phyloP scores from a whole-genome alignment of 2,888 invertebrate species.

The Pimpla rufipes region DNA sequence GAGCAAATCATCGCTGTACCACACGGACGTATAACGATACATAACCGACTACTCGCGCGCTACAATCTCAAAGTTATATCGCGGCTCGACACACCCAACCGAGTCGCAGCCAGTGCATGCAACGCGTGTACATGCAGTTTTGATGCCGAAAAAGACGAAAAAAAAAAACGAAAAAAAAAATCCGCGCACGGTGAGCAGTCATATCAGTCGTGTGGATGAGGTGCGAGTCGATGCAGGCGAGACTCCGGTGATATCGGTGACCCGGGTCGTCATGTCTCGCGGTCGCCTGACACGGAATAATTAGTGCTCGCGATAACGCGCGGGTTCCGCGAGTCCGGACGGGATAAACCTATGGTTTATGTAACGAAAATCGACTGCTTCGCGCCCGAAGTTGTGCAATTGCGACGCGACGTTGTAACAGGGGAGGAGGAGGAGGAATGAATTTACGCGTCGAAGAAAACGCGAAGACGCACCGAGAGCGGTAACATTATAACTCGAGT shows the following conservation, averaged over 20 bases:
- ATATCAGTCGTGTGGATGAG: slow-evolving; percentile 12
- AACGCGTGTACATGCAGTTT: slow-evolving; percentile 10
- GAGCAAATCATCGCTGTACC: slow-evolving; percentile 72
- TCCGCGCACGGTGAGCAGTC: not conserved
- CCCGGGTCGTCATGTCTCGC: slow-evolving; percentile 44
- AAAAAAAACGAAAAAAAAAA: slow-evolving; percentile 1
- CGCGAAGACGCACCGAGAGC: not conserved
- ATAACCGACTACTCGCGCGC: slow-evolving; percentile 53
- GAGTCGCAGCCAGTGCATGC: not conserved
- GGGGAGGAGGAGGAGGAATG: not conserved
- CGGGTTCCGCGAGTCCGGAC: slow-evolving; percentile 26
- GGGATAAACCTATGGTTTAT: slow-evolving; percentile 18
- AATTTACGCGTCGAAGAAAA: not conserved
- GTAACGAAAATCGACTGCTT: slow-evolving; percentile 10
- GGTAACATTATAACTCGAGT: not conserved
- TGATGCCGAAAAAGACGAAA: not conserved
- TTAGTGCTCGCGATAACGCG: slow-evolving; percentile 63
- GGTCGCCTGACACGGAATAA: slow-evolving; percentile 60
- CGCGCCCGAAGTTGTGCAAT: not conserved
- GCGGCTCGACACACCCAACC: slow-evolving; percentile 10
- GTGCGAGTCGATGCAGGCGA: slow-evolving; percentile 42
- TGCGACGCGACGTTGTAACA: not conserved
- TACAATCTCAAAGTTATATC: slow-evolving; percentile 6
- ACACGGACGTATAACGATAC: slow-evolving; percentile 75
- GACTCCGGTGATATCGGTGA: slow-evolving; percentile 34